These are phyloP conservation scores for Syrmaticus mikado DNA, from an alignment of 2,113 vertebrate species.

Conservation along the genomic window DNA sequence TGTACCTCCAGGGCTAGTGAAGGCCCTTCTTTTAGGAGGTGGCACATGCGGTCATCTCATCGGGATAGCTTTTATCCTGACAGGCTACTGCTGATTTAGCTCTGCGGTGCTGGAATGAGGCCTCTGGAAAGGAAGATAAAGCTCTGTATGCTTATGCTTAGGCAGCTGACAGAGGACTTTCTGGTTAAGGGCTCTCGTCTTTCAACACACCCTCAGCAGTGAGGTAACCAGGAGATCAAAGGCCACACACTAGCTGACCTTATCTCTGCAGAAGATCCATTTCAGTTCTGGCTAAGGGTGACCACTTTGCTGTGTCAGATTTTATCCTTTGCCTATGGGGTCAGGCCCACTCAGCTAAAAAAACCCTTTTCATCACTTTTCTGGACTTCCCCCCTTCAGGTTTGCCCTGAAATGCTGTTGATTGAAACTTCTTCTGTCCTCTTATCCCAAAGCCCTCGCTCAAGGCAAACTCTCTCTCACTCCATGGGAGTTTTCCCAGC, in stretches of 20 bases:
- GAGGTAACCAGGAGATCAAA: neutral
- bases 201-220: neutral
- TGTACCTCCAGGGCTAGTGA: neutral
- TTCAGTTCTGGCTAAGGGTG: neutral
- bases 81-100: neutral
- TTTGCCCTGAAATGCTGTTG: neutral
- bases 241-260: neutral
- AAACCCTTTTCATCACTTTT: neutral
- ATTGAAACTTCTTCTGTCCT: neutral
- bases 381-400: accelerated
- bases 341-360: neutral
- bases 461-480: neutral
- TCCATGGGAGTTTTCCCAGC: neutral
- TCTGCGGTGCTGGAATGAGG: neutral
- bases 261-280: accelerated
- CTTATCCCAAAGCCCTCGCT: accelerated
- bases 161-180: constrained; percentile 29
- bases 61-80: neutral
- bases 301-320: neutral
- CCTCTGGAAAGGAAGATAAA: constrained; percentile 25
- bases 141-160: neutral
- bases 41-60: neutral
- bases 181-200: neutral
- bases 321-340: neutral
- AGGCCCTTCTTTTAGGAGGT: neutral